Conservation (phyloP, 2,888 invertebrate genomes). For the Axea sp. region DNA sequence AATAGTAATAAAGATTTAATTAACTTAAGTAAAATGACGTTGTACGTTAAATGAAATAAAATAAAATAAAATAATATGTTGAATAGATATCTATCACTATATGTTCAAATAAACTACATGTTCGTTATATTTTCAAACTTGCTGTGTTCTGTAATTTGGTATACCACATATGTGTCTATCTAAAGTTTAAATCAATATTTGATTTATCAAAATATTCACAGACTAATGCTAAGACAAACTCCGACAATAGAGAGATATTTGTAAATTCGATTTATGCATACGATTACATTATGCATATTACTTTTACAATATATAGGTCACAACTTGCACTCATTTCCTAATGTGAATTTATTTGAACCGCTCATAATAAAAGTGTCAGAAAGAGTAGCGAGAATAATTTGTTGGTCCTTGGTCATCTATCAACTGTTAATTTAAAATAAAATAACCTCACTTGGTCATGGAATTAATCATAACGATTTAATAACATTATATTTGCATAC, state of each 20-base stretch:
- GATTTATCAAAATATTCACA: constrained; percentile 18
- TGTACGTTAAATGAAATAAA: too few species aligned
- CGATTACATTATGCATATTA: constrained; percentile 10
- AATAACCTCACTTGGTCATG: too few species aligned
- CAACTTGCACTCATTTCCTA: constrained; percentile 16
- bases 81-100: too few species aligned
- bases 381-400: too few species aligned
- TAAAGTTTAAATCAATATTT: constrained; percentile 36
- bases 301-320: constrained; percentile 39
- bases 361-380: constrained; percentile 28
- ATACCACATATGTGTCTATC: constrained; percentile 7
- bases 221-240: constrained; percentile 8
- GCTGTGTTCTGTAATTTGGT: not conserved
- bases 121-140: not conserved
- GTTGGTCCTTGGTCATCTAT: too few species aligned
- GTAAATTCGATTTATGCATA: constrained; percentile 37
- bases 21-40: too few species aligned
- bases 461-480: too few species aligned
- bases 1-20: too few species aligned
- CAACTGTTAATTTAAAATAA: too few species aligned
- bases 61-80: too few species aligned
- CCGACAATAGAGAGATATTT: constrained; percentile 10
- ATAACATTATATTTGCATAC: too few species aligned
- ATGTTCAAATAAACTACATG: too few species aligned
- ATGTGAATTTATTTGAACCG: constrained; percentile 42